phyloP scores from a whole-genome alignment of 2,797 vertebrate species.

The Coregonus ussuriensis region DNA sequence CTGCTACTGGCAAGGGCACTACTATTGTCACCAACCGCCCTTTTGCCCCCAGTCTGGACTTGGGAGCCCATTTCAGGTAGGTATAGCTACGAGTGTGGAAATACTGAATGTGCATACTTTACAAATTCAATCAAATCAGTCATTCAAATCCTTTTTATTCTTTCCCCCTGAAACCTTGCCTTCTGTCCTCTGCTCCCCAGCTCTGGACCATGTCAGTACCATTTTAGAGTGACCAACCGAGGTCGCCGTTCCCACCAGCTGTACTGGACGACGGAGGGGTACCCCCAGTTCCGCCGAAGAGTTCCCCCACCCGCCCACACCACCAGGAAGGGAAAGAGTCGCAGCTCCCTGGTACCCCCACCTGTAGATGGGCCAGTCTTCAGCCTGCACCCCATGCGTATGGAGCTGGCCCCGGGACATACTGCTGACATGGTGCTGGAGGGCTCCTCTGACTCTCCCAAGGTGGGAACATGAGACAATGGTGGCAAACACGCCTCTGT shows the following conservation, averaged over 20 bases:
- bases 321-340: conserved; percentile 10
- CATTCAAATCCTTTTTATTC: neutral
- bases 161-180: neutral
- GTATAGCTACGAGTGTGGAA: neutral
- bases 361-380: conserved; percentile 68
- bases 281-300: conserved; percentile 37
- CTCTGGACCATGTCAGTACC: conserved; percentile 73
- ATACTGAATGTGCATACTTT: neutral
- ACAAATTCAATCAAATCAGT: neutral
- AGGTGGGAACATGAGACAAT: conserved; percentile 61
- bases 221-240: conserved; percentile 83
- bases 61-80: conserved; percentile 83
- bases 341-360: neutral
- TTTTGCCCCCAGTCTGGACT: conserved; percentile 77
- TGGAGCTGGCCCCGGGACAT: conserved; percentile 79
- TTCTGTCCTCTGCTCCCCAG: conserved; percentile 60
- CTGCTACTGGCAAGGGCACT: conserved; percentile 79
- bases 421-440: conserved; percentile 78
- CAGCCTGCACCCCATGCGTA: conserved; percentile 69
- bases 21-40: conserved; percentile 82
- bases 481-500: conserved; percentile 4
- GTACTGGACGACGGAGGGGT: conserved; percentile 80
- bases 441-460: conserved; percentile 74
- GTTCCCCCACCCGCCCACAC: conserved; percentile 18
- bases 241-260: conserved; percentile 81